Evolutionary conservation across 2,888 invertebrate species (phyloP).

Genomic region (Drosophila buzzatii): DNA sequence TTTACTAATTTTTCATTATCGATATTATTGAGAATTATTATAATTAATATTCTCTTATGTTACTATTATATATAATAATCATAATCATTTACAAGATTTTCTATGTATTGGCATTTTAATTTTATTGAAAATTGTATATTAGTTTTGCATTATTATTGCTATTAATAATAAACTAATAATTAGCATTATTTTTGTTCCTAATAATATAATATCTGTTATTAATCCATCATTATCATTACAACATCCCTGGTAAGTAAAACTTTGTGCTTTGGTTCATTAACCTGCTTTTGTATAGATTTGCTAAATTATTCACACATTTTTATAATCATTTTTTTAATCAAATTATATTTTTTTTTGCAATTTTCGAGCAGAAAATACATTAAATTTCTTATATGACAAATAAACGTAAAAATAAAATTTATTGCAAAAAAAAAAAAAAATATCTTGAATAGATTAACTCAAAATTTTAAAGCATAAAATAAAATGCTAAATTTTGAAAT

Average conservation of each 20-base stretch:
- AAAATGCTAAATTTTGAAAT: not conserved
- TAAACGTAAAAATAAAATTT: too few species aligned
- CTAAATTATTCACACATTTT: not conserved
- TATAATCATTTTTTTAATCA: not conserved
- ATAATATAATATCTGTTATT: too few species aligned
- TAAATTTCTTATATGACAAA: too few species aligned
- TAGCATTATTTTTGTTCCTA: too few species aligned
- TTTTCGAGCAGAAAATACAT: too few species aligned
- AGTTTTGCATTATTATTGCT: too few species aligned
- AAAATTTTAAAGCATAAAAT: not conserved
- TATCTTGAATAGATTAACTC: too few species aligned
- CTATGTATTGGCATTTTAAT: not conserved
- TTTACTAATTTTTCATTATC: not conserved
- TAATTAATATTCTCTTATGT: not conserved
- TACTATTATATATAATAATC: not conserved
- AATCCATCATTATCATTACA: too few species aligned
- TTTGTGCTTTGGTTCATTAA: not conserved
- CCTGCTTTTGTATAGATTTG: not conserved
- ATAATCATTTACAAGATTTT: not conserved
- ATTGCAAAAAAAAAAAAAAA: too few species aligned
- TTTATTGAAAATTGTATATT: too few species aligned
- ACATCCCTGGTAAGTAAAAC: not conserved
- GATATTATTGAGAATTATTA: not conserved
- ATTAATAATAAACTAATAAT: too few species aligned
- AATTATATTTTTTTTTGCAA: not conserved